phyloP scores from a whole-genome alignment of 1,140 invertebrate species.

The Cataglyphis hispanica region DNA sequence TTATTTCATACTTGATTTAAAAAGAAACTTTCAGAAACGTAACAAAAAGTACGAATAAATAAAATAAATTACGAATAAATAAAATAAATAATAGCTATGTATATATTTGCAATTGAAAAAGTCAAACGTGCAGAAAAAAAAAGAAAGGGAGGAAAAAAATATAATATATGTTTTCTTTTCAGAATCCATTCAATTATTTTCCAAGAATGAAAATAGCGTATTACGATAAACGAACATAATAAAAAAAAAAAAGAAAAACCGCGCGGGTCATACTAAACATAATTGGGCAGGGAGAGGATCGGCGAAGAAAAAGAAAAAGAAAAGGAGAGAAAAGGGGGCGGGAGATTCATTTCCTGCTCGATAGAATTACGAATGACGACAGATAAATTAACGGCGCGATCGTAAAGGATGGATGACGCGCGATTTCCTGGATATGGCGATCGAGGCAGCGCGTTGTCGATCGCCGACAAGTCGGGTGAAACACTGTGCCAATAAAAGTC shows the following conservation, averaged over 20 bases:
- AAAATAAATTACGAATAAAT: not conserved
- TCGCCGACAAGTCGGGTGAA: constrained; percentile 66
- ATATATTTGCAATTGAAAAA: not conserved
- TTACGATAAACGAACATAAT: constrained; percentile 28
- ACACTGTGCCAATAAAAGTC: constrained; percentile 78
- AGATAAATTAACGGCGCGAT: constrained; percentile 68
- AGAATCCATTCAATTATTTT: not conserved
- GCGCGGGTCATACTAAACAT: constrained; percentile 29
- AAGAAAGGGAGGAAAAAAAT: not conserved
- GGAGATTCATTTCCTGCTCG: constrained; percentile 59
- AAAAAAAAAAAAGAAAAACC: constrained; percentile 5
- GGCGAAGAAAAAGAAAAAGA: not conserved
- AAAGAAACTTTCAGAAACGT: not conserved
- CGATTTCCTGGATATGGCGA: constrained; percentile 65
- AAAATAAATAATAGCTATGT: not conserved
- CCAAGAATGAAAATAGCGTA: not conserved
- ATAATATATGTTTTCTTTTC: not conserved
- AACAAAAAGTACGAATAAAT: not conserved
- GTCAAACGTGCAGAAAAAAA: not conserved
- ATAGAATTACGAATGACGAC: constrained; percentile 60
- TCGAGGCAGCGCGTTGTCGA: constrained; percentile 24
- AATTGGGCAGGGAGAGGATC: not conserved
- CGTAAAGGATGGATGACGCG: constrained; percentile 70
- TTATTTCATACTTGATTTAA: not conserved
- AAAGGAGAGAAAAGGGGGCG: not conserved